Percentiles rank a stretch among this genome's conserved stretches.
Conservation (phyloP, 2,888 invertebrate genomes). For the Endotricha flammealis region DNA sequence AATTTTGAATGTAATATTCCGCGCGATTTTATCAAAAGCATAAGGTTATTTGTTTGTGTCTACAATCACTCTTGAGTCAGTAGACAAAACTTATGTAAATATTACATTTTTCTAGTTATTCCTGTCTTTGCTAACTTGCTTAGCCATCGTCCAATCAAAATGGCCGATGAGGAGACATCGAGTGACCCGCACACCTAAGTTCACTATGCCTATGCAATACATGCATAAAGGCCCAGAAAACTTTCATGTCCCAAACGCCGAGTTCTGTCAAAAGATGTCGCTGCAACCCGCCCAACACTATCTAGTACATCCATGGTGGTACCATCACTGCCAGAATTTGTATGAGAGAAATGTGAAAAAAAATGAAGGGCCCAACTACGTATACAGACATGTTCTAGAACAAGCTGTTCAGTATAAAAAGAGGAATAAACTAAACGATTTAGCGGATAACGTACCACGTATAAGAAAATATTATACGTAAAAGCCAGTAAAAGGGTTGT, state of each 20-base stretch:
- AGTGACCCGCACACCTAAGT: not conserved
- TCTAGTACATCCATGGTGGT: constrained; percentile 49
- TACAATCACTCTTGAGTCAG: too few species aligned
- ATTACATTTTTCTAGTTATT: not conserved
- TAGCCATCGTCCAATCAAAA: not conserved
- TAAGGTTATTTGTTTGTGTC: too few species aligned
- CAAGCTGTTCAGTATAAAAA: constrained; percentile 25
- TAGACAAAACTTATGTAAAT: too few species aligned
- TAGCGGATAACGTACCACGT: too few species aligned
- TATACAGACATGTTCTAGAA: constrained; percentile 26
- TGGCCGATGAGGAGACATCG: not conserved
- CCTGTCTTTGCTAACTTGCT: not conserved
- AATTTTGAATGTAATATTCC: too few species aligned
- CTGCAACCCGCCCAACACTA: constrained; percentile 23
- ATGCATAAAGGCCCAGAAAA: constrained; percentile 7
- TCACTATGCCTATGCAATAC: not conserved
- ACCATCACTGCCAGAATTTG: constrained; percentile 34
- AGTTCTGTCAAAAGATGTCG: constrained; percentile 36
- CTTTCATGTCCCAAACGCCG: constrained; percentile 31
- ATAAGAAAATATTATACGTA: too few species aligned
- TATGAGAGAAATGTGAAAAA: constrained; percentile 22
- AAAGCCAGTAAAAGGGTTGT: too few species aligned
- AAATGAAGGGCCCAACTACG: not conserved
- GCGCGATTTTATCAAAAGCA: too few species aligned
- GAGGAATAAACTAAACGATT: not conserved